Conservation (phyloP, 2,888 invertebrate genomes). For the Doris montereyensis region DNA sequence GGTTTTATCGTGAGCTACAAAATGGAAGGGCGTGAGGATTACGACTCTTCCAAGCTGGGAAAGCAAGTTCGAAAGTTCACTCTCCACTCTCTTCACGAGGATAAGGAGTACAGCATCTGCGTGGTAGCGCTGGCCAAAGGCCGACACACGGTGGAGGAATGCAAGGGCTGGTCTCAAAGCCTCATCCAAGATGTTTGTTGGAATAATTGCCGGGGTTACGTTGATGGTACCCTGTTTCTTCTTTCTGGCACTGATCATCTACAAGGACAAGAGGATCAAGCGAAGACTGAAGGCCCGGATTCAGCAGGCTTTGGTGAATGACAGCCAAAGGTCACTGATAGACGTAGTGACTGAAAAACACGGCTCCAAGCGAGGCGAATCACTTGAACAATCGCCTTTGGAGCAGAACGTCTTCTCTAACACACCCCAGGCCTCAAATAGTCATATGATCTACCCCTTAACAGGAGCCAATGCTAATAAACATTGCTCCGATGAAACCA, state of each 20-base stretch:
- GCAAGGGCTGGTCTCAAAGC: constrained; percentile 27
- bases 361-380: no score
- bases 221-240: constrained; percentile 53
- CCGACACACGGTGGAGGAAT: constrained; percentile 2
- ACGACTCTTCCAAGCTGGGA: constrained; percentile 41
- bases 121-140: constrained; percentile 33
- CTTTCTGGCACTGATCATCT: constrained; percentile 45
- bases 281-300: not conserved
- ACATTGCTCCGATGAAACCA: no score
- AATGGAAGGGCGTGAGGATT: constrained; percentile 28
- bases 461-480: no score
- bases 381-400: no score
- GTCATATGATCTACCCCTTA: no score
- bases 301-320: not conserved
- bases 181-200: constrained; percentile 44
- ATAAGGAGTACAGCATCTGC: constrained; percentile 46
- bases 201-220: constrained; percentile 53
- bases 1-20: constrained; percentile 38
- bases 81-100: constrained; percentile 33
- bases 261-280: constrained; percentile 33
- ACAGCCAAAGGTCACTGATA: no score
- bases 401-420: no score
- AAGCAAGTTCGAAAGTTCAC: constrained; percentile 31
- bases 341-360: no score
- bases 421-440: no score